Percentiles rank a stretch among this genome's conserved stretches.
These are phyloP conservation scores for Drosophila mimica DNA, from an alignment of 2,888 invertebrate genomes.

Conservation along the genomic window DNA sequence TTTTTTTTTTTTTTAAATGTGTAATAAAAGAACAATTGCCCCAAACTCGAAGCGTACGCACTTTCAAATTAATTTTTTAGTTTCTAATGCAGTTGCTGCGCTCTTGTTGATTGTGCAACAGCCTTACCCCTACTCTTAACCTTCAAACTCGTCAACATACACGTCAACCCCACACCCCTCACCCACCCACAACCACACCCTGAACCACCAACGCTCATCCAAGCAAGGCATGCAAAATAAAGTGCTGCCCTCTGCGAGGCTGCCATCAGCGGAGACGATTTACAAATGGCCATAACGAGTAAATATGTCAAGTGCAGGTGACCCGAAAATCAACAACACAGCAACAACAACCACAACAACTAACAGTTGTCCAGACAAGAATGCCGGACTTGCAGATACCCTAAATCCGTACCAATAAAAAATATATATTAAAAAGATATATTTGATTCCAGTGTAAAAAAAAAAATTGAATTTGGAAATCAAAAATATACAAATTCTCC, in stretches of 20 bases:
- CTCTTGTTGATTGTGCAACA: slow-evolving; percentile 5
- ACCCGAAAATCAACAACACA: slow-evolving; percentile 40
- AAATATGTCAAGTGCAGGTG: slow-evolving; percentile 84
- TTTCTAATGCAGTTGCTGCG: slow-evolving; percentile 5
- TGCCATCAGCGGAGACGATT: slow-evolving; percentile 51
- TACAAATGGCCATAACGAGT: slow-evolving; percentile 76
- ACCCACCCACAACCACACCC: too few species aligned
- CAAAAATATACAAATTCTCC: neutral
- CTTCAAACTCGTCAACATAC: neutral
- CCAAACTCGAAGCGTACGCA: neutral
- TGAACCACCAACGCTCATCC: neutral
- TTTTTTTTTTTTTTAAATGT: neutral
- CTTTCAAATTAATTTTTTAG: neutral
- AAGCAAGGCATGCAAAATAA: slow-evolving; percentile 31
- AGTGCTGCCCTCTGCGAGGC: slow-evolving; percentile 34
- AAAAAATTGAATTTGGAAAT: neutral
- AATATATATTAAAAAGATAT: neutral
- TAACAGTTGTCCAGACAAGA: neutral
- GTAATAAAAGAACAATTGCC: neutral
- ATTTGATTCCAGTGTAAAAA: neutral
- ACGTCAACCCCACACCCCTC: neutral
- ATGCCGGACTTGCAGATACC: neutral
- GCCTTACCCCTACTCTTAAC: neutral
- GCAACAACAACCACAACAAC: slow-evolving; percentile 19
- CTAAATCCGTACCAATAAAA: neutral